Evolutionary conservation across 2,797 vertebrate species (phyloP), one percentile per base, ranked within the genome.

Genomic region (Clarias platycephalus): DNA sequence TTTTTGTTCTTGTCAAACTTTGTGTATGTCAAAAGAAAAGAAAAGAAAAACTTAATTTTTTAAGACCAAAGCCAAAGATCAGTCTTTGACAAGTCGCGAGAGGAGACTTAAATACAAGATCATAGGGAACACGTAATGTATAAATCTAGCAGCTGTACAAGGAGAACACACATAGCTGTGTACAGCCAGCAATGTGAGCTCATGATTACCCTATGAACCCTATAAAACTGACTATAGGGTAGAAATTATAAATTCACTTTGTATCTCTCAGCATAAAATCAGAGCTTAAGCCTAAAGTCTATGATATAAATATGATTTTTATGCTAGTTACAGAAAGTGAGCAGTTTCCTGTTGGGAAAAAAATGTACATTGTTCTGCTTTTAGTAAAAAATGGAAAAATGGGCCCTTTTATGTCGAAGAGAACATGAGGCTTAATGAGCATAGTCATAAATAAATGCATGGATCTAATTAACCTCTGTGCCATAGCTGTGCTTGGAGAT

Each of bases 391-490:
- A 44, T 18, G 7, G 5, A 24, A 24, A 66, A 80, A 80, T 31
- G 40, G 26, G 9, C 78, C 5, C 44, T 80, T 80, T 67, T 66
- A 80, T 80, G 62, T 80, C 66, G 34, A 80, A 31, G 40, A 67
- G 78, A 80, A 55, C 62, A 80, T 80, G 78, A 80, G 18, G 18
- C 91, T 91, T 94, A 94, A 94, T 93, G 93, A 95, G 94, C 92
- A 57, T 55, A 89, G 92, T 95, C 93, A 95, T 94, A 94, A 95
- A 95, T 95, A 95, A 94, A 95, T 95, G 94, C 94, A 95, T 95
- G 93, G 90, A 91, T 92, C 93, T 95, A 94, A 95, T 95, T 95
- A 95, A 94, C 92, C 92, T 91, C 92, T 83, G 89, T 93, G 92
- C 92, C 90, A 34, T 80, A 72, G 82, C 63, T 55, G 66, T 83